Conservation (phyloP, 2,888 invertebrate species). For the Sesia bembeciformis region DNA sequence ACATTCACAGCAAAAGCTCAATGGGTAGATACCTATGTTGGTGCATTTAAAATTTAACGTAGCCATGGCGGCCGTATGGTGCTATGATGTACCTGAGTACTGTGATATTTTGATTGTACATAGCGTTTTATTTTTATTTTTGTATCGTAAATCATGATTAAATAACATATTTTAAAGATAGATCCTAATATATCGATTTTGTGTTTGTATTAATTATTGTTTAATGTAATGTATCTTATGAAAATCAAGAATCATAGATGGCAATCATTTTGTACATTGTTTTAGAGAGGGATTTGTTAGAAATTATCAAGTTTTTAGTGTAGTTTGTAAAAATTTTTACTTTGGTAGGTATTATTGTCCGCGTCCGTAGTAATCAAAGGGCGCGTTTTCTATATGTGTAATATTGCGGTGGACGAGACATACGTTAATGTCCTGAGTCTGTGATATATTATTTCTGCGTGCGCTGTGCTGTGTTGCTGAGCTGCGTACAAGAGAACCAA, state of each 20-base stretch:
- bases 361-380: conserved; percentile 46
- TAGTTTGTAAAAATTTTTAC: conserved; percentile 56
- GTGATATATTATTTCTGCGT: conserved; percentile 46
- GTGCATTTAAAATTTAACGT: no score
- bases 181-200: conserved; percentile 26
- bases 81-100: conserved; percentile 14
- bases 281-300: conserved; percentile 42
- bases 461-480: conserved; percentile 5
- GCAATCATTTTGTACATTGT: neutral
- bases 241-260: neutral
- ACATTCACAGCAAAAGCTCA: no score
- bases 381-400: conserved; percentile 47
- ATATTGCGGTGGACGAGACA: conserved; percentile 27
- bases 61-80: no score
- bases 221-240: neutral
- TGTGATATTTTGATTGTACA: conserved; percentile 61
- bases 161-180: conserved; percentile 38
- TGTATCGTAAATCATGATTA: conserved; percentile 50
- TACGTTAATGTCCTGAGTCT: conserved; percentile 38
- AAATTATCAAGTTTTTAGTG: conserved; percentile 55
- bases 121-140: conserved; percentile 49
- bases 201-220: neutral
- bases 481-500: conserved; percentile 28
- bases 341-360: conserved; percentile 56
- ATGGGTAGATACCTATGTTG: no score